phyloP scores from a whole-genome alignment of 2,888 invertebrate species.

The Diachrysia chrysitis region DNA sequence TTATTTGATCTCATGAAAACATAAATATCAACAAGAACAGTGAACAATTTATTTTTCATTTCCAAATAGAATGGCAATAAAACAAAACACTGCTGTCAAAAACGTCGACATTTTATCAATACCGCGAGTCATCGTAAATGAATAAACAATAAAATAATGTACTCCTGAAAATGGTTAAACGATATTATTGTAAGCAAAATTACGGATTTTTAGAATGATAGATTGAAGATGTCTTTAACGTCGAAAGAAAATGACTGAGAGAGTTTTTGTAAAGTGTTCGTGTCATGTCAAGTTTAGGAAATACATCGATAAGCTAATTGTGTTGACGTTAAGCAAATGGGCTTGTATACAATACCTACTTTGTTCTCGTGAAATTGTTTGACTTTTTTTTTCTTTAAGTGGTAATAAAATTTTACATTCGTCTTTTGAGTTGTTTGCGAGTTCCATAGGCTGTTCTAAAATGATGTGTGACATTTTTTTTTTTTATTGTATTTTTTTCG shows the following conservation, averaged over 20 bases:
- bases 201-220: neutral
- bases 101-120: neutral
- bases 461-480: no score
- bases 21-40: no score
- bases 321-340: neutral
- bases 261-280: constrained; percentile 3
- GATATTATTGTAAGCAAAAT: neutral
- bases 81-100: neutral
- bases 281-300: neutral
- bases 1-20: no score
- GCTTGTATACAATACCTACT: neutral
- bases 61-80: neutral
- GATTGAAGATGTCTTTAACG: neutral
- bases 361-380: neutral
- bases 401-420: neutral
- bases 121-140: neutral
- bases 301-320: constrained; percentile 5
- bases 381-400: no score
- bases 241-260: neutral
- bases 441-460: no score
- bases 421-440: no score
- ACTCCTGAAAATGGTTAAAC: neutral
- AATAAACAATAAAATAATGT: neutral
- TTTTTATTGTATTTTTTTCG: no score
- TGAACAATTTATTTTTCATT: no score